A percentile compares a stretch with the other conserved stretches of the same genome.
These are phyloP conservation scores for Pteropus rufus DNA, from an alignment of 2,797 vertebrate genomes.

Conservation along the genomic window DNA sequence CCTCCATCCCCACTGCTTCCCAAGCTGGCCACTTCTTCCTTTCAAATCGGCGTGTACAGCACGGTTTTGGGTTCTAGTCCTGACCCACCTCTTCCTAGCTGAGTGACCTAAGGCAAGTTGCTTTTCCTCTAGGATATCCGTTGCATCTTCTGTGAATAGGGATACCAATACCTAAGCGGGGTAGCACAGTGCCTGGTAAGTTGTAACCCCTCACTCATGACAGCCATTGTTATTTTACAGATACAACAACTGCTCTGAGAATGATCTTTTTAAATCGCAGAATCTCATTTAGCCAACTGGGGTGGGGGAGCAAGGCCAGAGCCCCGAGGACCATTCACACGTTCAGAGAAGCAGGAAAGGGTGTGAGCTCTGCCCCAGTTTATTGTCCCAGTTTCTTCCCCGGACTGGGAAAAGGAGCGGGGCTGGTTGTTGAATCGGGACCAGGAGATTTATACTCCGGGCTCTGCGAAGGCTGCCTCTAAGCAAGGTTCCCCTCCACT, in stretches of 20 bases:
- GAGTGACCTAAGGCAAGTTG: not conserved
- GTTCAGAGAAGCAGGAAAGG: not conserved
- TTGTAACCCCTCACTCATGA: not conserved
- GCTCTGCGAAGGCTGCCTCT: slow-evolving; percentile 68
- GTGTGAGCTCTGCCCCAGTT: not conserved
- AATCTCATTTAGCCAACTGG: not conserved
- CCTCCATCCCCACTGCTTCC: no score
- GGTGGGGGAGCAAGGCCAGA: not conserved
- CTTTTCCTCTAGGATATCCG: not conserved
- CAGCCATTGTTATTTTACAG: not conserved
- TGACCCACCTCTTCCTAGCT: not conserved
- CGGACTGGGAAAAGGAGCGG: not conserved
- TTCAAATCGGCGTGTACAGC: not conserved
- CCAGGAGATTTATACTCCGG: slow-evolving; percentile 46
- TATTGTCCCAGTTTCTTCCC: slow-evolving; percentile 65
- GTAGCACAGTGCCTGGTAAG: not conserved
- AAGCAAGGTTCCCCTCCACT: slow-evolving; percentile 63
- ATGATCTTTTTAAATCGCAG: not conserved
- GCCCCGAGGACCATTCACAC: not conserved
- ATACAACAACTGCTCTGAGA: not conserved
- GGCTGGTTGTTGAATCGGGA: slow-evolving; percentile 26
- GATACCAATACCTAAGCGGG: not conserved
- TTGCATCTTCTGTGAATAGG: not conserved
- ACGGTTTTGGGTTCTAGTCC: not conserved
- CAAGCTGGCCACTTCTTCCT: not conserved